phyloP scores from a whole-genome alignment of 2,888 invertebrate genomes.

The Apeira syringaria region DNA sequence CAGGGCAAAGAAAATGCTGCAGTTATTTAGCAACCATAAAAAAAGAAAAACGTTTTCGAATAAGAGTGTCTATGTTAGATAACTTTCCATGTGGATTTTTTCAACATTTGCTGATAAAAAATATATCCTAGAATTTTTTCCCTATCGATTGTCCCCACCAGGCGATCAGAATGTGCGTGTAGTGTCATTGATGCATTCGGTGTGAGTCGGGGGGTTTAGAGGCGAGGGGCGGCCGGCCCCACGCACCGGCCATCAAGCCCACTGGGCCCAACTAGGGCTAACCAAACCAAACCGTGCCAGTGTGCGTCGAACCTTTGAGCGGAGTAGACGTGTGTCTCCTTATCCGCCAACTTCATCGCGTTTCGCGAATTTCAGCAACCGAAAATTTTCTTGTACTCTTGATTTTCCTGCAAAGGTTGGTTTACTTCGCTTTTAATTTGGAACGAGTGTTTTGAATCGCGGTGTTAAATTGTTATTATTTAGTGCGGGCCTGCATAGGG shows the following conservation, averaged over 20 bases:
- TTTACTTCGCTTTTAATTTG: constrained; percentile 48
- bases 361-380: constrained; percentile 62
- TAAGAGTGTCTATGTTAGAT: not conserved
- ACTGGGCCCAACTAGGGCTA: constrained; percentile 7
- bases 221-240: constrained; percentile 43
- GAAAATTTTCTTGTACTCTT: constrained; percentile 38
- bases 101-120: constrained; percentile 23
- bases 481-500: constrained; percentile 70
- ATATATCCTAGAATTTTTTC: constrained; percentile 40
- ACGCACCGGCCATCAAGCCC: constrained; percentile 16
- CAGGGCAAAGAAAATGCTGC: too few relatives aligned
- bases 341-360: constrained; percentile 70
- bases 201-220: constrained; percentile 66
- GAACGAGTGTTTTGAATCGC: constrained; percentile 26
- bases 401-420: constrained; percentile 53
- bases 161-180: constrained; percentile 74
- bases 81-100: too few relatives aligned
- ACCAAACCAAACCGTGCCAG: constrained; percentile 44
- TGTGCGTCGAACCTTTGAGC: constrained; percentile 74
- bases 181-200: constrained; percentile 83
- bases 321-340: constrained; percentile 64
- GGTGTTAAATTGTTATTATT: constrained; percentile 59
- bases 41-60: too few relatives aligned
- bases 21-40: too few relatives aligned
- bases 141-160: constrained; percentile 63